Base-by-base conservation (phyloP, 2,888 invertebrate species). In the Pollenia amentaria region DNA sequence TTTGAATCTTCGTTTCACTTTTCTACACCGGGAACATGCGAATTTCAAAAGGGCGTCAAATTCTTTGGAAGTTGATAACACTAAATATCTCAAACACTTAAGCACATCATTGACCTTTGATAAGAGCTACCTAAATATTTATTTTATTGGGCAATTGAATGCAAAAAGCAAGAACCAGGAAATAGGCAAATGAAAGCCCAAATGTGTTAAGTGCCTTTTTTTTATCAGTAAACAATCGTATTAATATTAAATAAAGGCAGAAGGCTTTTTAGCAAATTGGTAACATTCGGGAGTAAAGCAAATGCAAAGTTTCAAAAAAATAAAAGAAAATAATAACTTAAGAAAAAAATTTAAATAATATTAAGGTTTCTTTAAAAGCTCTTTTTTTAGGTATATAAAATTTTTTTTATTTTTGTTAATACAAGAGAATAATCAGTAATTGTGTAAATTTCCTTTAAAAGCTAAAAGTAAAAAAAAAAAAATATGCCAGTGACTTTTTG, bases 91-190 rank as follows among this genome's bases (percentile, higher is more conserved):
- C 21, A 46, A 46, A 65, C n/a, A 14, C 21, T 14, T 14, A 6
- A 65, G 48, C 21, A 65, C 65, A 21, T 46, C 29, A 21, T 65
- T 65, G 65, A 65, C 29, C 65, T 65, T 16, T 18, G 8, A 11
- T 6, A 16, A 9, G 44, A 42, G 18, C 21, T 18, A 44, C 6
- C 57, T 48, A 29, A 18, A 21, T 46, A 46, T 46, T 46, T 46
- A 65, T 46, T 29, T 46, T 65, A 46, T 65, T 65, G 18, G 46
- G 46, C 14, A 65, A 46, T 21, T 65, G 46, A 29, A n/a, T 48
- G 21, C 14, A 46, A 29, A 29, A 29, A 29, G 29, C 42, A 65
- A 57, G 29, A 12, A 57, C n/a, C 29, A 0, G 29, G 29, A 29
- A 29, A 29, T 29, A 3, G 29, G 6, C 6, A 29, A 29, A 29